Percentiles rank a stretch among this genome's conserved stretches.
phyloP scores from a whole-genome alignment of 2,797 vertebrate genomes.

The Furcifer pardalis region DNA sequence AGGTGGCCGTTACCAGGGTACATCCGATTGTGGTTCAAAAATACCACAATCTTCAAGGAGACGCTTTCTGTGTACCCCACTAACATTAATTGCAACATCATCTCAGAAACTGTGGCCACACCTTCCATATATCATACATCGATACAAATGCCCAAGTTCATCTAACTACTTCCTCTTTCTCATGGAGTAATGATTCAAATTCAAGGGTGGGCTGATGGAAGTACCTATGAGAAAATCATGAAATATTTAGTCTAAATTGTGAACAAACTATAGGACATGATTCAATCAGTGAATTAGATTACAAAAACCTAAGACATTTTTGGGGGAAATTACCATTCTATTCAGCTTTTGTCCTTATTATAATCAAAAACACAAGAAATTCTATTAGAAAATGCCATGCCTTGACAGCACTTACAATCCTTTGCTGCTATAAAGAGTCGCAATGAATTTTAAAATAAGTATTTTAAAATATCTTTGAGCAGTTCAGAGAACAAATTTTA shows the following conservation, averaged over 20 bases:
- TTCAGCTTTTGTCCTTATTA: not conserved
- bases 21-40: no score
- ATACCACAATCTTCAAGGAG: no score
- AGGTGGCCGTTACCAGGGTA: no score
- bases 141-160: not conserved
- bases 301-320: no score
- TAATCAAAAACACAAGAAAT: not conserved
- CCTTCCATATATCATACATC: not conserved
- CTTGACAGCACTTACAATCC: not conserved
- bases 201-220: not conserved
- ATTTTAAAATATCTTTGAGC: not conserved
- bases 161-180: not conserved
- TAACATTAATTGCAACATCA: not conserved
- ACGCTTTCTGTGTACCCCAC: no score
- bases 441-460: not conserved
- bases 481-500: not conserved
- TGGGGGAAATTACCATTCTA: not conserved
- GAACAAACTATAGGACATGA: not conserved
- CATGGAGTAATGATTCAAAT: not conserved
- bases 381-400: not conserved
- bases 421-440: not conserved
- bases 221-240: not conserved
- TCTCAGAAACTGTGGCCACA: not conserved
- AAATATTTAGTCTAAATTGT: not conserved
- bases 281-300: not conserved